Conservation (phyloP, 2,888 invertebrate species). For the Brachylomia viminalis region DNA sequence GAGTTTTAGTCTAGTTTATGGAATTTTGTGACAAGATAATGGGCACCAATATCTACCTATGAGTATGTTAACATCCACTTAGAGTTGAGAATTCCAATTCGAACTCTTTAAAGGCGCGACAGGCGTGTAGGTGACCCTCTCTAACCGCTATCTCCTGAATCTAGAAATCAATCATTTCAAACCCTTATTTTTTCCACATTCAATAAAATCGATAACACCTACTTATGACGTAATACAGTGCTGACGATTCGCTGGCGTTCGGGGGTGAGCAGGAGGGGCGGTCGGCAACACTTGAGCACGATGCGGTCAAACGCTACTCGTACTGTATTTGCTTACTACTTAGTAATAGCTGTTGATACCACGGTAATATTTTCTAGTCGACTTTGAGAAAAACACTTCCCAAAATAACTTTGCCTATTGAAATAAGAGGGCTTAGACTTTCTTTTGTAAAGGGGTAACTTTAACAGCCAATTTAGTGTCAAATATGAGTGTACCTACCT, state of each 20-base stretch:
- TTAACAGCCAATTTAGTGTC: background rate
- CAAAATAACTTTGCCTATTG: background rate
- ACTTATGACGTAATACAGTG: slow-evolving; percentile 59
- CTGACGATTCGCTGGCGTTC: slow-evolving; percentile 53
- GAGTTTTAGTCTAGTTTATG: too few relatives aligned
- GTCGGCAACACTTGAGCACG: slow-evolving; percentile 61
- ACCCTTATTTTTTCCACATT: background rate
- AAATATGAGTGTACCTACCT: background rate
- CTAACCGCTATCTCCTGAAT: background rate
- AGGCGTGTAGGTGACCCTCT: background rate
- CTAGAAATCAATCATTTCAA: background rate
- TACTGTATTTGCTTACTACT: slow-evolving; percentile 51
- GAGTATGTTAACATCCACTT: background rate
- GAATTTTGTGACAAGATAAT: too few relatives aligned
- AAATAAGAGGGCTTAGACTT: background rate
- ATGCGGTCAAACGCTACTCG: slow-evolving; percentile 63
- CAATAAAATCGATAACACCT: slow-evolving; percentile 38
- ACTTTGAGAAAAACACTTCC: background rate
- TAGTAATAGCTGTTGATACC: slow-evolving; percentile 54
- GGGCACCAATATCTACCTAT: background rate
- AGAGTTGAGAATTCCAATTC: background rate
- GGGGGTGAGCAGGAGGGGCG: slow-evolving; percentile 51
- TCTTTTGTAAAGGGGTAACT: background rate
- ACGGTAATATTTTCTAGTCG: background rate
- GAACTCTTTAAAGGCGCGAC: background rate